Evolutionary conservation across 2,888 invertebrate species (phyloP).

Genomic region (Cactoblastis cactorum): DNA sequence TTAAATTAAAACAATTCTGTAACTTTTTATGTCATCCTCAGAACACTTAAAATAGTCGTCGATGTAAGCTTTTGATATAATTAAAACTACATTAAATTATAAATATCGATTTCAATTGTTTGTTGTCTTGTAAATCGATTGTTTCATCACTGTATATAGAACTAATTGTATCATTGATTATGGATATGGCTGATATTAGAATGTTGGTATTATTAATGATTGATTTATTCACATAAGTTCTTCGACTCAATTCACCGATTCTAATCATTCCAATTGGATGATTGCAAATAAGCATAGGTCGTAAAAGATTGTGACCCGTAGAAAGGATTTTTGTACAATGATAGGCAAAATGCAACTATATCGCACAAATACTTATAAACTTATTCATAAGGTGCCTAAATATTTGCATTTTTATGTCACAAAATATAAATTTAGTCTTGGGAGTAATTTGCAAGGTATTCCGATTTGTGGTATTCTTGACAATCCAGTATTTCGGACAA

Average conservation of each 20-base stretch:
- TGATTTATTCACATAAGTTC: slow-evolving; percentile 28
- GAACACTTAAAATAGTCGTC: slow-evolving; percentile 59
- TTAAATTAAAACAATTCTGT: slow-evolving; percentile 25
- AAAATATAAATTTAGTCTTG: slow-evolving; percentile 39
- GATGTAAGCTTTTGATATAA: slow-evolving; percentile 42
- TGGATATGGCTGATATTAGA: slow-evolving; percentile 54
- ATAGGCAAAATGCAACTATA: slow-evolving; percentile 36
- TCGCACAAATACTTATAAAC: slow-evolving; percentile 55
- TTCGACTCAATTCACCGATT: slow-evolving; percentile 40
- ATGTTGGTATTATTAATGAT: slow-evolving; percentile 47
- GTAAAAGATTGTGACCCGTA: slow-evolving; percentile 31
- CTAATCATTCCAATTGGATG: slow-evolving; percentile 62
- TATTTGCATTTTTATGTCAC: slow-evolving; percentile 60
- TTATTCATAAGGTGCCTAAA: slow-evolving; percentile 50
- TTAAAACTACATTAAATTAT: slow-evolving; percentile 25
- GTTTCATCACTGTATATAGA: slow-evolving; percentile 53
- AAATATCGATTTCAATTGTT: slow-evolving; percentile 24
- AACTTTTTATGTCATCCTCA: slow-evolving; percentile 47
- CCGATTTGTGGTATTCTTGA: not conserved
- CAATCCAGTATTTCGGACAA: slow-evolving; percentile 1
- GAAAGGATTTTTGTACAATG: slow-evolving; percentile 28
- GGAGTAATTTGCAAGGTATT: slow-evolving; percentile 1
- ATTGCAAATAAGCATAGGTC: slow-evolving; percentile 25
- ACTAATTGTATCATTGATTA: slow-evolving; percentile 43
- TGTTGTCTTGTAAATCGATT: slow-evolving; percentile 38